Conservation (phyloP, 2,113 vertebrate genomes). For the Toxostoma redivivum region DNA sequence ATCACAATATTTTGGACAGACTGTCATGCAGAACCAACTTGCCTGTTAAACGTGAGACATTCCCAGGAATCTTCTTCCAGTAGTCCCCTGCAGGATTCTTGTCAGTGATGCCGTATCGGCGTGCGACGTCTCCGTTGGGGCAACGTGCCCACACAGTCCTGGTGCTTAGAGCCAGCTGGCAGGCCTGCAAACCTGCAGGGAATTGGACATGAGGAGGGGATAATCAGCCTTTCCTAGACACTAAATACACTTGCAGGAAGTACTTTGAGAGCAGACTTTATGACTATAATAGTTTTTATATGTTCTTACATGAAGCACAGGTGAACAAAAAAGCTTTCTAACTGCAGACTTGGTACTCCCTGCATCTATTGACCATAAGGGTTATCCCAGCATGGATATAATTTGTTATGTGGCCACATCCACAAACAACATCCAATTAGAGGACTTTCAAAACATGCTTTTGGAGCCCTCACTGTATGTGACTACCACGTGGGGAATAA, state of each 20-base stretch:
- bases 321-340: neutral
- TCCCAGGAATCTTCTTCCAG: conserved; percentile 95
- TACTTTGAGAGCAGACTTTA: neutral
- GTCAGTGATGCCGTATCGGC: conserved; percentile 88
- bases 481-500: neutral
- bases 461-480: neutral
- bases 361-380: neutral
- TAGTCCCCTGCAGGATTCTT: conserved; percentile 94
- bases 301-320: neutral
- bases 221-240: neutral
- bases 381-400: neutral
- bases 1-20: neutral
- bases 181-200: conserved; percentile 83
- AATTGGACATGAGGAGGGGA: neutral
- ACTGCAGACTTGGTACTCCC: neutral
- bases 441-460: neutral
- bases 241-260: neutral
- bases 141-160: conserved; percentile 92
- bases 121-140: conserved; percentile 88
- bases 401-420: neutral
- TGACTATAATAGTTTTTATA: neutral
- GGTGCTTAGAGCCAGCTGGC: conserved; percentile 85
- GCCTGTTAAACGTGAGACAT: conserved; percentile 83
- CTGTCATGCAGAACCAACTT: neutral
- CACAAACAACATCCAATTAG: neutral